A percentile compares a stretch with the other conserved stretches of the same genome.
These are phyloP conservation scores for Lepeophtheirus salmonis DNA, from an alignment of 1,140 invertebrate genomes.

Conservation along the genomic window DNA sequence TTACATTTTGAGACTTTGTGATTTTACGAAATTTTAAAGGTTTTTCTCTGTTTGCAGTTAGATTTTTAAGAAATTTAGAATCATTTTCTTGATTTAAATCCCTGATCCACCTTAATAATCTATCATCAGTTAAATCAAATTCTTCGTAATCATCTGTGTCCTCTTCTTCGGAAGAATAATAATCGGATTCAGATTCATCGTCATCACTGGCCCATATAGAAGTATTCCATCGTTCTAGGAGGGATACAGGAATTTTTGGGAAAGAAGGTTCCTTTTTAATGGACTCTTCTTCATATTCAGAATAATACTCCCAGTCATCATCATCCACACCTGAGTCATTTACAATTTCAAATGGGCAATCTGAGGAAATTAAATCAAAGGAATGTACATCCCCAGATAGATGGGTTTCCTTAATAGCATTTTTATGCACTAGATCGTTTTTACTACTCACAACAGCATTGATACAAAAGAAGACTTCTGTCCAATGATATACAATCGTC, in stretches of 20 bases:
- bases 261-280: not conserved
- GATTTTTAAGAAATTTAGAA: not conserved
- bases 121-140: not conserved
- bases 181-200: not conserved
- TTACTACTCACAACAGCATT: not conserved
- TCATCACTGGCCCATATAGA: not conserved
- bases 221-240: not conserved
- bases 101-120: not conserved
- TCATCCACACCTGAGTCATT: constrained; percentile 1
- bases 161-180: constrained; percentile 2
- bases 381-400: not conserved
- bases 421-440: not conserved
- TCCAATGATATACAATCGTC: not conserved
- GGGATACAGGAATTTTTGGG: not conserved
- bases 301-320: constrained; percentile 10
- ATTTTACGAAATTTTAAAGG: not conserved
- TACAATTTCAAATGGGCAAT: not conserved
- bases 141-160: constrained; percentile 3
- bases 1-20: not conserved
- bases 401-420: not conserved
- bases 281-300: constrained; percentile 1
- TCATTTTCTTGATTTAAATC: not conserved
- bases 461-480: not conserved
- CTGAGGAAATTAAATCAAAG: not conserved
- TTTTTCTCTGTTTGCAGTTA: not conserved